phyloP scores from a whole-genome alignment of 2,113 vertebrate species.

The Nerophis ophidion region DNA sequence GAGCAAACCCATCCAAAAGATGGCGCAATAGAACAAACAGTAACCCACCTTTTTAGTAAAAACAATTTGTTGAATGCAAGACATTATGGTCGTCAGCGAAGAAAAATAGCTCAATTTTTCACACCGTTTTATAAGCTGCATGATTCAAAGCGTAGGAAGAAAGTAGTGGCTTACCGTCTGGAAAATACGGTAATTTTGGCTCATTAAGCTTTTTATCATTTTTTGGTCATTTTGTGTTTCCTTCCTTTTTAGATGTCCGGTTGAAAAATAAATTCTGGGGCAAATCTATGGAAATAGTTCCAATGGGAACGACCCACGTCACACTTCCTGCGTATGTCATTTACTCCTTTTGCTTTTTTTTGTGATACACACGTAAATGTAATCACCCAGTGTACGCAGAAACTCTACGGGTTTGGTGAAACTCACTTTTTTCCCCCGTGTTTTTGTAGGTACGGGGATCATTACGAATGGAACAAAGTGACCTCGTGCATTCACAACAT shows the following conservation, averaged over 20 bases:
- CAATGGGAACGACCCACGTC: conserved; percentile 90
- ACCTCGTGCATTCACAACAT: conserved; percentile 98
- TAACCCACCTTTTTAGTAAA: too few species aligned
- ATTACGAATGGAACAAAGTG: conserved; percentile 98
- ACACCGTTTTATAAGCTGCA: too few species aligned
- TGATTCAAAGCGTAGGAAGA: too few species aligned
- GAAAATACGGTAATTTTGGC: too few species aligned
- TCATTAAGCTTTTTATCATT: too few species aligned
- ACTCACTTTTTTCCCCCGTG: not conserved
- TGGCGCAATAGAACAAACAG: too few species aligned
- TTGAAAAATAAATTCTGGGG: conserved; percentile 99
- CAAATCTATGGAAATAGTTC: conserved; percentile 98
- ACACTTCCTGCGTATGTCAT: conserved; percentile 83
- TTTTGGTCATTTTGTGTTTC: not conserved
- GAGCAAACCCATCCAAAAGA: too few species aligned
- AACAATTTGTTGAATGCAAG: too few species aligned
- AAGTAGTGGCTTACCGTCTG: too few species aligned
- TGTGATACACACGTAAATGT: too few species aligned
- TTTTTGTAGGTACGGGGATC: conserved; percentile 78
- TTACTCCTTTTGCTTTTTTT: not conserved
- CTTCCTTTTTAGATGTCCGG: conserved; percentile 80
- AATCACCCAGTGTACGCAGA: not conserved
- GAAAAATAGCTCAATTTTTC: too few species aligned
- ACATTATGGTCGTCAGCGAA: too few species aligned
- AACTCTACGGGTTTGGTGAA: not conserved